Evolutionary conservation across 2,113 vertebrate genomes (phyloP).

Genomic region (Maccullochella peelii): DNA sequence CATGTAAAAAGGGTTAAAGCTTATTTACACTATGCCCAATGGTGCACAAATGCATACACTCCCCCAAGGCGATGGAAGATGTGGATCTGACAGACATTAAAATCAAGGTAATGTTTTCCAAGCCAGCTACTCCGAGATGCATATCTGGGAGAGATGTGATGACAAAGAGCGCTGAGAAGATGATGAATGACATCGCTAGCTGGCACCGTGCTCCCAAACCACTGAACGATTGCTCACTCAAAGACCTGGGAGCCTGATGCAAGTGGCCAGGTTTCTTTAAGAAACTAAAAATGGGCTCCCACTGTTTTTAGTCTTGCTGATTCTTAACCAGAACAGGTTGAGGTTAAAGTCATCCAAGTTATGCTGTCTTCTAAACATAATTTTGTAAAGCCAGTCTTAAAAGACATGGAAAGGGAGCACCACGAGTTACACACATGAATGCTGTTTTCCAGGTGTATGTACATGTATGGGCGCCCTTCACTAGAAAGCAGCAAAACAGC

Average conservation of each 20-base stretch:
- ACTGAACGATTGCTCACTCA: slow-evolving; percentile 24
- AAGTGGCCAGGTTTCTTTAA: slow-evolving; percentile 44
- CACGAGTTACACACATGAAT: not conserved
- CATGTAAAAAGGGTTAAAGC: not conserved
- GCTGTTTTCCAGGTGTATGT: not conserved
- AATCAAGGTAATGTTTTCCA: slow-evolving; percentile 56
- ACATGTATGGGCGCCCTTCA: not conserved
- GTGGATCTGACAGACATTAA: slow-evolving; percentile 58
- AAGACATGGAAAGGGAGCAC: not conserved
- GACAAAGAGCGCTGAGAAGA: slow-evolving; percentile 42
- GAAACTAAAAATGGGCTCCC: too few species aligned
- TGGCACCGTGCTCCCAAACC: slow-evolving; percentile 43
- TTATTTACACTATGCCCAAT: slow-evolving; percentile 30
- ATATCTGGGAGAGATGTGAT: slow-evolving; percentile 41
- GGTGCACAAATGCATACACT: slow-evolving; percentile 13
- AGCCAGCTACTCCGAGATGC: slow-evolving; percentile 7
- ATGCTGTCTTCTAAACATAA: not conserved
- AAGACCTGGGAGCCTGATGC: slow-evolving; percentile 38
- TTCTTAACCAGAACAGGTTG: not conserved
- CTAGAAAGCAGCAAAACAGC: not conserved
- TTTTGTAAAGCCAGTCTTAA: not conserved
- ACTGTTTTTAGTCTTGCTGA: not conserved
- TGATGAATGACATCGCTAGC: slow-evolving; percentile 56
- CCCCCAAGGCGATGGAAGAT: slow-evolving; percentile 12
- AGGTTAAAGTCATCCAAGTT: not conserved